phyloP scores from a whole-genome alignment of 37 sponge, comb jelly and placozoan genomes.

The Diacarnus erythraeanus region DNA sequence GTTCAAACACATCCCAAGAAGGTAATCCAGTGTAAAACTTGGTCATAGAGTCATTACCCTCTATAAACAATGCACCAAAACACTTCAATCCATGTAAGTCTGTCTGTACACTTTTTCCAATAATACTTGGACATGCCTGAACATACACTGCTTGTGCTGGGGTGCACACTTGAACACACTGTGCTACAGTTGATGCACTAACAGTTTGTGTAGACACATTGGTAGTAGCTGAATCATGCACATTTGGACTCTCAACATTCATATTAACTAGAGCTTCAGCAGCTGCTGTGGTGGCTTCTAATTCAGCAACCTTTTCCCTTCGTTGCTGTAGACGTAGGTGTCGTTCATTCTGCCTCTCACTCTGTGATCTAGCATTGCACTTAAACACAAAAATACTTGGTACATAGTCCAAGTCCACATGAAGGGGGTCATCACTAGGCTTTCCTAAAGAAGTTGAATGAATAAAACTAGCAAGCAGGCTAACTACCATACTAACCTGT shows the following conservation, averaged over 20 bases:
- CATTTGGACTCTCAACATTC: too few relatives aligned
- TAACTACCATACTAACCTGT: background rate
- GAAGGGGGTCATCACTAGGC: background rate
- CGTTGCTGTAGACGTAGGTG: background rate
- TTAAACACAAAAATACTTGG: background rate
- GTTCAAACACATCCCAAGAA: conserved; percentile 6
- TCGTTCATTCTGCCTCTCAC: background rate
- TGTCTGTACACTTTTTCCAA: background rate
- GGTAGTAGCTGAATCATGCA: too few relatives aligned
- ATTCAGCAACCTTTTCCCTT: background rate
- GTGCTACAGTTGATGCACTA: too few relatives aligned
- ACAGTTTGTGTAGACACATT: too few relatives aligned
- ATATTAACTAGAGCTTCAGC: too few relatives aligned
- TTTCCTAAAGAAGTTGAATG: background rate
- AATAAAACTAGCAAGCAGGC: background rate
- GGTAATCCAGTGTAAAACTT: background rate
- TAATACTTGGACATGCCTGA: background rate
- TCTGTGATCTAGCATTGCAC: background rate
- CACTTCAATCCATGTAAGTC: background rate
- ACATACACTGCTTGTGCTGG: background rate
- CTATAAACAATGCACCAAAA: background rate
- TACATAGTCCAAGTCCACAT: background rate
- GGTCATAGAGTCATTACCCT: background rate
- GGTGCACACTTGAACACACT: too few relatives aligned
- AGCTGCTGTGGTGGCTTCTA: too few relatives aligned